Conservation (phyloP, 2,113 vertebrate species). For the Phainopepla nitens region DNA sequence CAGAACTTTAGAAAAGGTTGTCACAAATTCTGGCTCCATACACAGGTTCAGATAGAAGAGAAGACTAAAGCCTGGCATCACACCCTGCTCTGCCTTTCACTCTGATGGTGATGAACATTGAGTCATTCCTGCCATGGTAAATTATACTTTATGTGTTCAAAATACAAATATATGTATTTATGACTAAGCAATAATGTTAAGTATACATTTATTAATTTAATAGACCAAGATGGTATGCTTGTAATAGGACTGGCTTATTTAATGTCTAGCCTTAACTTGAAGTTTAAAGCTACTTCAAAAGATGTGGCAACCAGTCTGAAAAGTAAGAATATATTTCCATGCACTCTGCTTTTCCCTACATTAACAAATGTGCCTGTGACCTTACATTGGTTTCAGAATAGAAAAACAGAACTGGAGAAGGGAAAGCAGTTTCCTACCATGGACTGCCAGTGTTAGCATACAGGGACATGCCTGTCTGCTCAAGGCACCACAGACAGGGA, state of each 20-base stretch:
- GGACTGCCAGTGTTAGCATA: rapidly evolving
- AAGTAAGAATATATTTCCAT: neutral
- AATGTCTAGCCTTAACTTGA: neutral
- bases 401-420: neutral
- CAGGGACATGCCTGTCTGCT: neutral
- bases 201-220: neutral
- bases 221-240: neutral
- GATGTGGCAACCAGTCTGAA: neutral
- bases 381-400: neutral
- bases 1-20: neutral
- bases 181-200: neutral
- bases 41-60: neutral
- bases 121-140: neutral
- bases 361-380: neutral
- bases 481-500: neutral
- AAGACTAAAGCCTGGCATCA: neutral
- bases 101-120: neutral
- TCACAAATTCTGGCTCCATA: neutral
- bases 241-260: neutral
- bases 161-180: neutral
- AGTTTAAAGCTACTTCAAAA: neutral
- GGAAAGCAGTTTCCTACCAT: neutral
- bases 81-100: neutral
- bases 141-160: neutral
- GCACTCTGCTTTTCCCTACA: neutral